These are phyloP conservation scores for Temnothorax rugatulus DNA, from an alignment of 2,888 invertebrate species.

Conservation along the genomic window DNA sequence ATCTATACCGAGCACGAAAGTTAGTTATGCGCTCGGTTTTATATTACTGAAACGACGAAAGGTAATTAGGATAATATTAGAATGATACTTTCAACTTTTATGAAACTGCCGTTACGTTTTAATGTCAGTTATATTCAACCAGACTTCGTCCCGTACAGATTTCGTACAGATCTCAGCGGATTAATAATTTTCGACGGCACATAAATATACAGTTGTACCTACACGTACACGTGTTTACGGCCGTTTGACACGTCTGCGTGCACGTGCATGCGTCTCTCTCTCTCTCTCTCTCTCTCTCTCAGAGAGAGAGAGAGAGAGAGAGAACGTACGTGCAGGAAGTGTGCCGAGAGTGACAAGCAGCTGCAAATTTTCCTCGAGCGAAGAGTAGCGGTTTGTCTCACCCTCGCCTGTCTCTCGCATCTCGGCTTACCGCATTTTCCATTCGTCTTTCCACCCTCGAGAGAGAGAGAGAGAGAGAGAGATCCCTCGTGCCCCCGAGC, in stretches of 20 bases:
- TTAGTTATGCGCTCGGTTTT: conserved; percentile 19
- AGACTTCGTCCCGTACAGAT: not conserved
- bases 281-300: too few species aligned
- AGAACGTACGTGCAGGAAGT: conserved; percentile 21
- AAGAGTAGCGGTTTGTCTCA: conserved; percentile 55
- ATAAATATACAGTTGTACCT: not conserved
- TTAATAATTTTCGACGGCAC: conserved; percentile 17
- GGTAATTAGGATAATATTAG: conserved; percentile 26
- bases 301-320: conserved; percentile 11
- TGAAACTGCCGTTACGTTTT: not conserved
- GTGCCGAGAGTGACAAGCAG: conserved; percentile 61
- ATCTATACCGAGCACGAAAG: not conserved
- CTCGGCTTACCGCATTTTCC: conserved; percentile 42
- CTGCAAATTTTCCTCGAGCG: conserved; percentile 64
- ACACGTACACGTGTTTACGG: not conserved
- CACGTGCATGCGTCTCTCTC: conserved; percentile 5
- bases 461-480: not conserved
- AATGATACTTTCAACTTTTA: conserved; percentile 26
- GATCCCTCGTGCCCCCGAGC: not conserved
- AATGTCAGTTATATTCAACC: conserved; percentile 4
- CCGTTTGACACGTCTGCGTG: not conserved
- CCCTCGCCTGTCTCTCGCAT: conserved; percentile 21
- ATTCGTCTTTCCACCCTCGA: conserved; percentile 29
- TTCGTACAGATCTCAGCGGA: not conserved
- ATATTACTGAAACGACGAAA: not conserved